Percentiles rank a stretch among this genome's conserved stretches.
phyloP scores from a whole-genome alignment of 2,797 vertebrate species.

The Channa striata region DNA sequence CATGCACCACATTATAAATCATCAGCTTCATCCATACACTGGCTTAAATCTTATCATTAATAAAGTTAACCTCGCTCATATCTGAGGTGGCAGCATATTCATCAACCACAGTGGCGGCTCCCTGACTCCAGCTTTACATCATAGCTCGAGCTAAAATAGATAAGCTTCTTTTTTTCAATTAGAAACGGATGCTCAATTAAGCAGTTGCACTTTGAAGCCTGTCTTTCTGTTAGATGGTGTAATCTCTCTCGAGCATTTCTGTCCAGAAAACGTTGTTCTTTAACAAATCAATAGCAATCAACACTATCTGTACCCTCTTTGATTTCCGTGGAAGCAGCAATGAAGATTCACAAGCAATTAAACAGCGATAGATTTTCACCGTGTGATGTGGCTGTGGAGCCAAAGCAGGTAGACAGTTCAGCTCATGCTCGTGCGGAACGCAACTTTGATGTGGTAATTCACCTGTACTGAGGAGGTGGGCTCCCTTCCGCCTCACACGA shows the following conservation, averaged over 20 bases:
- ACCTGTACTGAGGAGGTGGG: conserved; percentile 83
- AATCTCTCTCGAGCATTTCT: conserved; percentile 60
- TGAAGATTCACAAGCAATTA: conserved; percentile 68
- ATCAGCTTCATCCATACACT: conserved; percentile 43
- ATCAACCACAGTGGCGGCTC: conserved; percentile 46
- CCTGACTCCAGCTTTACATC: conserved; percentile 44
- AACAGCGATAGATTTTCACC: conserved; percentile 34
- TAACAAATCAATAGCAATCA: conserved; percentile 74
- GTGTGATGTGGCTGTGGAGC: conserved; percentile 13
- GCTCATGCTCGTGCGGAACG: conserved; percentile 10
- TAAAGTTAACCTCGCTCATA: conserved; percentile 67
- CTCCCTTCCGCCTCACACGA: conserved; percentile 81
- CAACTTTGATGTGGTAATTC: conserved; percentile 49
- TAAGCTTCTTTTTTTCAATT: conserved; percentile 59
- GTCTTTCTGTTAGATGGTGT: conserved; percentile 46
- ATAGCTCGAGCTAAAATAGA: conserved; percentile 48
- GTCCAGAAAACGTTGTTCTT: conserved; percentile 63
- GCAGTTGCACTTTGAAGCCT: conserved; percentile 59
- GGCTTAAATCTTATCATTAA: conserved; percentile 67
- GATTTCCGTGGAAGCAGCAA: conserved; percentile 55
- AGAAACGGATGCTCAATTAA: conserved; percentile 68
- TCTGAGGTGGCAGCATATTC: conserved; percentile 61
- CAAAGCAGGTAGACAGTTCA: conserved; percentile 5
- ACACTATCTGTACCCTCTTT: conserved; percentile 57
- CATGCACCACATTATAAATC: conserved; percentile 56